Percentiles rank a stretch among this genome's conserved stretches.
Evolutionary conservation across 2,113 vertebrate species (phyloP).

Genomic region (Prietella phreatophila): DNA sequence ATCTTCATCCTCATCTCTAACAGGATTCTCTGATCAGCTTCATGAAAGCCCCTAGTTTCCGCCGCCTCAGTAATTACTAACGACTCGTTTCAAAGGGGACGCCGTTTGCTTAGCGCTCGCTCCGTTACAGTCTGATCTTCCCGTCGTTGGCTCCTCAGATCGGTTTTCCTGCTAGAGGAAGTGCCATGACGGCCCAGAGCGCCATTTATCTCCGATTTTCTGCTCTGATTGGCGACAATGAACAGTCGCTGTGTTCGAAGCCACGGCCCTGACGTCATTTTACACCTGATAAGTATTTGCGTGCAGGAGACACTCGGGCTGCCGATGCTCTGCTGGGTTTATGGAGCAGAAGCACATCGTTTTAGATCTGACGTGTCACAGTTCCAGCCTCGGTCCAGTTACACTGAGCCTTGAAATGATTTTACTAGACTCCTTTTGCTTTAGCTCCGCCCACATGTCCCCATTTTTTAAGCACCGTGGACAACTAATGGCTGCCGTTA

Average conservation of each 20-base stretch:
- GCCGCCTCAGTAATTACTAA: constrained; percentile 38
- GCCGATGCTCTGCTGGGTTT: not conserved
- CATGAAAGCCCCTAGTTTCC: not conserved
- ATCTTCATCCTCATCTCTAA: too few relatives aligned
- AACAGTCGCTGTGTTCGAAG: constrained; percentile 62
- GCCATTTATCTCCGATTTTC: constrained; percentile 77
- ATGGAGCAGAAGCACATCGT: not conserved
- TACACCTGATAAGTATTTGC: constrained; percentile 49
- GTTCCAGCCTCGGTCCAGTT: not conserved
- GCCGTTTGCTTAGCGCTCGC: constrained; percentile 59
- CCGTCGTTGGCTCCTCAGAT: constrained; percentile 49
- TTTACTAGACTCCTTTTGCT: not conserved
- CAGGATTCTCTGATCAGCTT: not conserved
- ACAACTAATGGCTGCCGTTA: too few relatives aligned
- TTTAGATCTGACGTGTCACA: not conserved
- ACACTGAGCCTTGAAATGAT: not conserved
- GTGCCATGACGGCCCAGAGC: constrained; percentile 35
- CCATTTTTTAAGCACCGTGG: too few relatives aligned
- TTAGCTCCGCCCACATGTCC: not conserved
- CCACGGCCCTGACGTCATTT: constrained; percentile 56
- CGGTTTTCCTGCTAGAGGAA: constrained; percentile 55
- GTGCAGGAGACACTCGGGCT: constrained; percentile 20
- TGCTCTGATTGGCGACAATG: constrained; percentile 78
- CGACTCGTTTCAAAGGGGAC: constrained; percentile 54
- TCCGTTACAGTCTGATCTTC: constrained; percentile 60